A percentile compares a stretch with the other conserved stretches of the same genome.
phyloP scores from a whole-genome alignment of 2,797 vertebrate species.

The Alectoris magna region DNA sequence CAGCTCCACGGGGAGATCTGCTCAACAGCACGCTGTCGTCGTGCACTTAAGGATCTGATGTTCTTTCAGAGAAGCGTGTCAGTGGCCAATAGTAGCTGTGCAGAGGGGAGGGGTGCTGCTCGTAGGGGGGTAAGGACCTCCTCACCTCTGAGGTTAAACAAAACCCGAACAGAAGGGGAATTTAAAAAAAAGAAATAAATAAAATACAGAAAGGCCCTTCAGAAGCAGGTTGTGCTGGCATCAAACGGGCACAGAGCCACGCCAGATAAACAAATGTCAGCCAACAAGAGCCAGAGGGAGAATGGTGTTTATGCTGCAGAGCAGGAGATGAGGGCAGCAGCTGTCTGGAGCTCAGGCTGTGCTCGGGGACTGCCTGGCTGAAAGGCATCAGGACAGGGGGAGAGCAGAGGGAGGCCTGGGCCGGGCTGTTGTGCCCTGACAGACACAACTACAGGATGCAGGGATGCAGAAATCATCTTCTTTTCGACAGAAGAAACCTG shows the following conservation, averaged over 20 bases:
- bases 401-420: not conserved
- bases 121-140: not conserved
- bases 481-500: not conserved
- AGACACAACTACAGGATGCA: rapidly evolving
- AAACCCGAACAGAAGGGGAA: not conserved
- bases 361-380: not conserved
- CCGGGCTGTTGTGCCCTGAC: not conserved
- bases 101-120: not conserved
- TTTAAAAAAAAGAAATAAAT: not conserved
- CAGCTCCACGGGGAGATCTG: not conserved
- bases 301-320: not conserved
- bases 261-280: not conserved
- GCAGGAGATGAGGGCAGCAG: not conserved
- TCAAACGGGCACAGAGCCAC: not conserved
- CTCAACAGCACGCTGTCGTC: not conserved
- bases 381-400: not conserved
- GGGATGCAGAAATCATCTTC: rapidly evolving
- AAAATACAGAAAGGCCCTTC: not conserved
- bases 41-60: not conserved
- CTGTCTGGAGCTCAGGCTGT: not conserved
- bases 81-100: rapidly evolving
- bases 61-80: rapidly evolving
- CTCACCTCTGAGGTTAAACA: not conserved
- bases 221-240: not conserved
- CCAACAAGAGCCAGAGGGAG: not conserved